Evolutionary conservation across 2,113 vertebrate genomes (phyloP), one percentile per base, ranked within the genome.

Genomic region (Bos javanicus): DNA sequence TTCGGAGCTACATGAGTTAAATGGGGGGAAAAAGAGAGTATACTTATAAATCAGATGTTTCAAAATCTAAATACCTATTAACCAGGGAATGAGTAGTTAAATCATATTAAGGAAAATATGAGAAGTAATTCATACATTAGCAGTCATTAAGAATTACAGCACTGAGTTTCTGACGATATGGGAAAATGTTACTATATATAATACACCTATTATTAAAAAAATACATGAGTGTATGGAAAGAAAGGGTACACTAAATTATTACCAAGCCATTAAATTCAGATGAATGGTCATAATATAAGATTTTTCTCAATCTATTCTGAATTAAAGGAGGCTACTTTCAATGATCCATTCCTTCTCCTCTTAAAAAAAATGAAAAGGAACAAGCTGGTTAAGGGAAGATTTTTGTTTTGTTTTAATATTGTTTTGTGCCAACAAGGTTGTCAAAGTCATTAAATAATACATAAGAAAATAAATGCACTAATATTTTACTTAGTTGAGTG

Each of bases 1-100:
- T 99, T 93, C 94, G 91, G 93, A 99, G 99, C 99, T 99, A 96
- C 19, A 82, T 48, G 97, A 90, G 54, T 90, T 16, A 59, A 71
- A 83, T 87, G 11, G 19, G 13, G 46, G 5, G 6, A 23, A 57
- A 46, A 15, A 26, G 14, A 86, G 10, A 62, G 15, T 91, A 95
- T 50, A 83, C 23, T 80, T 81, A 80, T 2, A 89, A 86, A 56
- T 48, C 33, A 33, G 16, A 54, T 78, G 21, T 67, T 89, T 59
- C 78, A 30, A 96, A 57, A 64, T 5, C 10, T 10, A 74, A 67
- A 87, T 28, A 23, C 76, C 23, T 67, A 85, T 67, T 84, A 90
- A 50, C 39, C 12, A 62, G 28, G 36, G 33, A 85, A 25, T 39
- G 7, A 87, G 25, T 13, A 59, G 11, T 8, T 74, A 91, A 74